Percentiles rank a stretch among this genome's conserved stretches.
Conservation (phyloP, 2,113 vertebrate genomes). For the Boleophthalmus pectinirostris region DNA sequence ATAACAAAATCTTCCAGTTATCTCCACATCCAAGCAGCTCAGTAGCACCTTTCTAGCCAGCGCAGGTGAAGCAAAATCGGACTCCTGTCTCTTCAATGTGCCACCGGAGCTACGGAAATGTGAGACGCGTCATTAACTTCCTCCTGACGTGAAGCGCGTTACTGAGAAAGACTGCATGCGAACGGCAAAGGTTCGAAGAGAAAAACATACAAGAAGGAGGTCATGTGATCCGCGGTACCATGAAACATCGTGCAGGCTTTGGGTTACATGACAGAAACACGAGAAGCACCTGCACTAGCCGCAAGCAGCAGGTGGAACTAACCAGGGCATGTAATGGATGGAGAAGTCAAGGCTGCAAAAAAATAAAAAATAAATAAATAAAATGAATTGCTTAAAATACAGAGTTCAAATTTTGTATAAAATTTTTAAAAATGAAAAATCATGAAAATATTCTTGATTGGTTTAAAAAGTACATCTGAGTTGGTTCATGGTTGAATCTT, state of each 20-base stretch:
- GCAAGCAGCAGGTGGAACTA: constrained; percentile 18
- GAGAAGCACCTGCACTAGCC: constrained; percentile 46
- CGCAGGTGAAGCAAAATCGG: constrained; percentile 58
- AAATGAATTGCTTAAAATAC: neutral
- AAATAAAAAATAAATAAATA: neutral
- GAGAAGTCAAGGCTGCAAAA: neutral
- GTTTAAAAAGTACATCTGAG: neutral
- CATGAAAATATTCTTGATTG: neutral
- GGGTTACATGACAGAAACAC: constrained; percentile 58
- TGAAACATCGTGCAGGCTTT: constrained; percentile 12
- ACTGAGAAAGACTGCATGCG: constrained; percentile 7
- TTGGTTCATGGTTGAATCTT: neutral
- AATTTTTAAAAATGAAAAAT: neutral
- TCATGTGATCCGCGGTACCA: constrained; percentile 3
- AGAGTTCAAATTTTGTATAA: neutral
- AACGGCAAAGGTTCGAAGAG: constrained; percentile 20
- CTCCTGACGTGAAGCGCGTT: constrained; percentile 42
- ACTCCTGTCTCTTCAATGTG: constrained; percentile 34
- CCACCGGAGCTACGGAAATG: constrained; percentile 65
- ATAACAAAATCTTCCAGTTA: neutral
- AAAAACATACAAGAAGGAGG: constrained; percentile 1
- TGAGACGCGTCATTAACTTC: constrained; percentile 65
- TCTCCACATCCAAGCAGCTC: constrained; percentile 50
- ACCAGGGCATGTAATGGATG: neutral
- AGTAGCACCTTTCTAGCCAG: constrained; percentile 21